phyloP scores from a whole-genome alignment of 2,888 invertebrate genomes.

The Tipula unca region DNA sequence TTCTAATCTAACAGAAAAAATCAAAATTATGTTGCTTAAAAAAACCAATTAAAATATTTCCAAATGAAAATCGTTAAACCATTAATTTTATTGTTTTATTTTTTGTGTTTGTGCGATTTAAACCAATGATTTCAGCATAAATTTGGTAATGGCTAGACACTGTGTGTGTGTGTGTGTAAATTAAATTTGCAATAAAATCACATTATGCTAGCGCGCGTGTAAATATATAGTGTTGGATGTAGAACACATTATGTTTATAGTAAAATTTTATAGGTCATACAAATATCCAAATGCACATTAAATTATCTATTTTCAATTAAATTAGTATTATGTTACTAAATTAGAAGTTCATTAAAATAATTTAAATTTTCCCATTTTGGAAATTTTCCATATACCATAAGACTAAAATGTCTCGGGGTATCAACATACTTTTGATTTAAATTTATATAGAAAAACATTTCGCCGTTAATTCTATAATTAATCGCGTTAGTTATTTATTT shows the following conservation, averaged over 20 bases:
- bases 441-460: background rate
- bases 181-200: background rate
- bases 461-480: background rate
- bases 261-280: background rate
- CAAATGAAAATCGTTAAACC: background rate
- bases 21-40: background rate
- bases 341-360: background rate
- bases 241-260: no score
- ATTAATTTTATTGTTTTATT: background rate
- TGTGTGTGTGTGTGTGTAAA: background rate
- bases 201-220: no score
- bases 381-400: background rate
- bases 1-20: background rate
- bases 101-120: background rate
- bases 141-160: background rate
- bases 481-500: background rate
- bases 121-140: background rate
- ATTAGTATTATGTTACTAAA: background rate
- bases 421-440: background rate
- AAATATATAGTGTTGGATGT: background rate
- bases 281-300: background rate
- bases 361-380: background rate
- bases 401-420: background rate
- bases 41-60: background rate
- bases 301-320: background rate